phyloP scores from a whole-genome alignment of 2,888 invertebrate species.

The Gonocerus acuteangulatus region DNA sequence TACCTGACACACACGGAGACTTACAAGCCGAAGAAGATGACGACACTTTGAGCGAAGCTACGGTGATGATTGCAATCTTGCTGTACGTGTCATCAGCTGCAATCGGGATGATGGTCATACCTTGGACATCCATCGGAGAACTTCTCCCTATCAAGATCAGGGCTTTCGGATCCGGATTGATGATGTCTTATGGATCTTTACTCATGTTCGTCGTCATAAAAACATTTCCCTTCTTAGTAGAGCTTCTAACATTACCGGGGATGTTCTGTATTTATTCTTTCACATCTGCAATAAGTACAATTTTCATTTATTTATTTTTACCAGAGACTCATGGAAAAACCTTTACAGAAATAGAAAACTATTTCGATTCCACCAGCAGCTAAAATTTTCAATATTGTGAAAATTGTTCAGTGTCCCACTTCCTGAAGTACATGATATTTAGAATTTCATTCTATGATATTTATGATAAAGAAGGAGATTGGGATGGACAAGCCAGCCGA shows the following conservation, averaged over 20 bases:
- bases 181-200: conserved; percentile 49
- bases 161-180: conserved; percentile 48
- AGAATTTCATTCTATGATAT: too few species aligned
- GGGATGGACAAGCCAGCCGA: too few species aligned
- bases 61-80: conserved; percentile 45
- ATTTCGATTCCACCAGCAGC: conserved; percentile 23
- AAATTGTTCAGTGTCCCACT: too few species aligned
- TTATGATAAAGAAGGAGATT: too few species aligned
- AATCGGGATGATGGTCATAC: conserved; percentile 51
- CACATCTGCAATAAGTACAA: conserved; percentile 45
- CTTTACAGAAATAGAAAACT: conserved; percentile 49
- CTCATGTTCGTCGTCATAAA: conserved; percentile 51
- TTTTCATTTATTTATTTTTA: conserved; percentile 48
- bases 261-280: conserved; percentile 48
- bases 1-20: background rate
- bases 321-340: conserved; percentile 54
- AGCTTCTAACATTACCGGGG: conserved; percentile 44
- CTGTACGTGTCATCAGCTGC: conserved; percentile 50
- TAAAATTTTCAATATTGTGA: too few species aligned
- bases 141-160: conserved; percentile 49
- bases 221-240: conserved; percentile 47
- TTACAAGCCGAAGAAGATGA: background rate
- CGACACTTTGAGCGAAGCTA: conserved; percentile 12
- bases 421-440: too few species aligned
- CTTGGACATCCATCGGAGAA: conserved; percentile 53